Percentiles rank a stretch among this genome's conserved stretches.
phyloP scores from a whole-genome alignment of 2,888 invertebrate species.

The Ochlodes sylvanus region DNA sequence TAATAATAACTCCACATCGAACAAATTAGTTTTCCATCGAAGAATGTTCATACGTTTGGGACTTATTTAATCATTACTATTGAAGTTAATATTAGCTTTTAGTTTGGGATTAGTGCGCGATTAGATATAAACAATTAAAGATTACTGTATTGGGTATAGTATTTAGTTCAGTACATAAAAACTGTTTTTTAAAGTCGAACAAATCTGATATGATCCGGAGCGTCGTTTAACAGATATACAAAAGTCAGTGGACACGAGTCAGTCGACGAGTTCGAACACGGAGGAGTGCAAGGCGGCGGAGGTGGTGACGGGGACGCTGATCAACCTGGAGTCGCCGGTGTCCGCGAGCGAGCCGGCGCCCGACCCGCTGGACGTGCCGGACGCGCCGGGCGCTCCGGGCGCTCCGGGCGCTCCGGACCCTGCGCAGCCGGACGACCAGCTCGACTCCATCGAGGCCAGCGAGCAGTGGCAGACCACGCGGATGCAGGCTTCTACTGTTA shows the following conservation, averaged over 20 bases:
- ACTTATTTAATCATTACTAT: slow-evolving; percentile 1
- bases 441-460: slow-evolving; percentile 77
- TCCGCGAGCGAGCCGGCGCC: slow-evolving; percentile 57
- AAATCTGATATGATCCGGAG: background rate
- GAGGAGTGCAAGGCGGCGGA: slow-evolving; percentile 67
- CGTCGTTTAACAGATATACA: slow-evolving; percentile 58
- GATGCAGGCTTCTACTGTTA: slow-evolving; percentile 70
- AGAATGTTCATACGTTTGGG: background rate
- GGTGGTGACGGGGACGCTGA: slow-evolving; percentile 75
- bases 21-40: background rate
- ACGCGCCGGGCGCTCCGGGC: slow-evolving; percentile 47
- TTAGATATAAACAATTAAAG: background rate
- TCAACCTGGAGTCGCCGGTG: slow-evolving; percentile 75
- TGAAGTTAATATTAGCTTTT: slow-evolving; percentile 4
- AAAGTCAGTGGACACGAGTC: slow-evolving; percentile 73
- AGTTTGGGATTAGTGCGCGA: slow-evolving; percentile 15
- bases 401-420: no score
- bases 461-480: slow-evolving; percentile 73
- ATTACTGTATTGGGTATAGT: no score
- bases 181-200: background rate
- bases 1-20: background rate
- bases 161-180: no score
- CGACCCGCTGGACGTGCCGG: slow-evolving; percentile 5
- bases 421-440: slow-evolving; percentile 64
- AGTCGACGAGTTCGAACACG: slow-evolving; percentile 72